Conservation (phyloP, 2,888 invertebrate genomes). For the Kryphioiulus occultus region DNA sequence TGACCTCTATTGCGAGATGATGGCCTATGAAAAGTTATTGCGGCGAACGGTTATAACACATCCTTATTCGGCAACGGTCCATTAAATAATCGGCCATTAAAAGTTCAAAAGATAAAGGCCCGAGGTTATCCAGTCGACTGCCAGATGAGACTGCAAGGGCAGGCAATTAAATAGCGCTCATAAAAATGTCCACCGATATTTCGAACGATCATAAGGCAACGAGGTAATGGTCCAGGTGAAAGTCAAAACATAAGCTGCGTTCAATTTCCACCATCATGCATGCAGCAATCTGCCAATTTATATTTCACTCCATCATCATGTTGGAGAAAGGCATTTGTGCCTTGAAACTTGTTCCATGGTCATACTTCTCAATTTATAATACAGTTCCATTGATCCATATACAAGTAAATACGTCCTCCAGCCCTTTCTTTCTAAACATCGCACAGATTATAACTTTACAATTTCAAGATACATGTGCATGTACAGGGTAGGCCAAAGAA, state of each 20-base stretch:
- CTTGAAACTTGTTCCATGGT: no score
- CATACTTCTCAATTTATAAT: no score
- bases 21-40: conserved; percentile 30
- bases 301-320: no score
- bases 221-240: not conserved
- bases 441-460: no score
- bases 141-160: not conserved
- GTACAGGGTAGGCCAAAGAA: no score
- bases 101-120: not conserved
- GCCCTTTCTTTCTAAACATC: no score
- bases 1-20: conserved; percentile 9
- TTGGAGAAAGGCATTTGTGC: no score
- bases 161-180: not conserved
- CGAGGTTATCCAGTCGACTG: not conserved
- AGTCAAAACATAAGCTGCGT: not conserved
- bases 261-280: not conserved
- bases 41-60: not conserved
- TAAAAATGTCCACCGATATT: conserved; percentile 8
- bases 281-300: not conserved
- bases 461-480: no score
- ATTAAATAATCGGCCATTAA: conserved; percentile 19
- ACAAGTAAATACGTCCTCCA: no score
- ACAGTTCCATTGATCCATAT: no score
- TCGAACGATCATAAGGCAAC: not conserved
- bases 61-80: not conserved